Conservation (phyloP, 2,797 vertebrate genomes). For the Helostoma temminkii region DNA sequence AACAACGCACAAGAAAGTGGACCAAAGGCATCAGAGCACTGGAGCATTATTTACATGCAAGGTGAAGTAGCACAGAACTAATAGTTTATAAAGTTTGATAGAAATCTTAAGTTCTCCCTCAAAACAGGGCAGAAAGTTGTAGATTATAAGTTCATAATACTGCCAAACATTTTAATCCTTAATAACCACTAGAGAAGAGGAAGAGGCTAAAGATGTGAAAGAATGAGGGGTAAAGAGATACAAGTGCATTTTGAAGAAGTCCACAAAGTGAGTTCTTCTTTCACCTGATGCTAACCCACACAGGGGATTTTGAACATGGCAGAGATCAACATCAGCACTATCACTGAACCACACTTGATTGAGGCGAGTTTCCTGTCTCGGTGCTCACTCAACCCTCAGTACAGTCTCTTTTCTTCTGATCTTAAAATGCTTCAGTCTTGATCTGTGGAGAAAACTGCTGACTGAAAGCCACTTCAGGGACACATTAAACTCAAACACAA, state of each 20-base stretch:
- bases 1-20: slow-evolving; percentile 60
- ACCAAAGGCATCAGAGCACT: slow-evolving; percentile 47
- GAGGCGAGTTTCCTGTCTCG: slow-evolving; percentile 34
- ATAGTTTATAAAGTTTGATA: slow-evolving; percentile 15
- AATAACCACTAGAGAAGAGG: background rate
- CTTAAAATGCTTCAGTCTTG: background rate
- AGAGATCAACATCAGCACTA: slow-evolving; percentile 51
- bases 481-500: background rate
- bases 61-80: slow-evolving; percentile 2
- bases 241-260: slow-evolving; percentile 18
- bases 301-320: slow-evolving; percentile 56
- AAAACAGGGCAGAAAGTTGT: background rate
- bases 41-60: slow-evolving; percentile 22
- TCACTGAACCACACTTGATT: slow-evolving; percentile 62
- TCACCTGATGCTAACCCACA: slow-evolving; percentile 58
- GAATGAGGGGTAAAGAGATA: background rate
- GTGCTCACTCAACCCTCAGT: slow-evolving; percentile 28
- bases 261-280: slow-evolving; percentile 40
- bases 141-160: background rate
- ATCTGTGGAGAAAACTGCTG: background rate
- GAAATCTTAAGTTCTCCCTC: background rate
- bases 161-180: background rate
- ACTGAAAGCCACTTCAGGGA: too few relatives aligned
- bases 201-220: background rate
- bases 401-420: background rate